These are phyloP conservation scores for Lithophane ornitopus DNA, from an alignment of 2,888 invertebrate species.

Conservation along the genomic window DNA sequence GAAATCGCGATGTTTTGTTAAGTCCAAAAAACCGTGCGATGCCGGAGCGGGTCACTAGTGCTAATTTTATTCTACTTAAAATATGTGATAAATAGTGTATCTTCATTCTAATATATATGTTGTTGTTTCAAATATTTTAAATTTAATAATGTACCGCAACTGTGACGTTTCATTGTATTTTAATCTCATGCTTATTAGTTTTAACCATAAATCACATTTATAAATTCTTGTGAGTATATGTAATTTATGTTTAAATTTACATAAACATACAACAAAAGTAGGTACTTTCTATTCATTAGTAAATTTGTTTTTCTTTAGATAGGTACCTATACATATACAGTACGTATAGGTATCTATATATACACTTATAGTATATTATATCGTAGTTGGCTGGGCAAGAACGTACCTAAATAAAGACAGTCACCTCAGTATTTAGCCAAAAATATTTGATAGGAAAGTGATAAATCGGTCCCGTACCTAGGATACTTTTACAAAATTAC, in stretches of 20 bases:
- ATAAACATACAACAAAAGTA: conserved; percentile 6
- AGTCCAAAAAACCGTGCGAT: no score
- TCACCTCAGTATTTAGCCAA: background rate
- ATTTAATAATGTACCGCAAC: background rate
- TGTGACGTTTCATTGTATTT: conserved; percentile 22
- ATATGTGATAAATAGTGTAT: background rate
- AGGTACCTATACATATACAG: no score
- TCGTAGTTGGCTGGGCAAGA: background rate
- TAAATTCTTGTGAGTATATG: background rate
- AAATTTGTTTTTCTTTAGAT: background rate
- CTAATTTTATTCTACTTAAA: background rate
- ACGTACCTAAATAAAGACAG: background rate
- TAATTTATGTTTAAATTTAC: conserved; percentile 1
- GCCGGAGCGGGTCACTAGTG: no score
- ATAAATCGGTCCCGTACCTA: background rate
- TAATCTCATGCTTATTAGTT: conserved; percentile 22
- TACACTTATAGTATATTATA: background rate
- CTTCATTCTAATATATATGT: conserved; percentile 9
- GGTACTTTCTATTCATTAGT: conserved; percentile 35
- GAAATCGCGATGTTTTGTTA: no score
- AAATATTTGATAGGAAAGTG: background rate
- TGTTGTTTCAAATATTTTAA: background rate
- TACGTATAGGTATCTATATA: no score
- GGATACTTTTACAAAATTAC: background rate
- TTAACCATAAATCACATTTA: background rate